Conservation (phyloP, 2,113 vertebrate species). For the Solea senegalensis region DNA sequence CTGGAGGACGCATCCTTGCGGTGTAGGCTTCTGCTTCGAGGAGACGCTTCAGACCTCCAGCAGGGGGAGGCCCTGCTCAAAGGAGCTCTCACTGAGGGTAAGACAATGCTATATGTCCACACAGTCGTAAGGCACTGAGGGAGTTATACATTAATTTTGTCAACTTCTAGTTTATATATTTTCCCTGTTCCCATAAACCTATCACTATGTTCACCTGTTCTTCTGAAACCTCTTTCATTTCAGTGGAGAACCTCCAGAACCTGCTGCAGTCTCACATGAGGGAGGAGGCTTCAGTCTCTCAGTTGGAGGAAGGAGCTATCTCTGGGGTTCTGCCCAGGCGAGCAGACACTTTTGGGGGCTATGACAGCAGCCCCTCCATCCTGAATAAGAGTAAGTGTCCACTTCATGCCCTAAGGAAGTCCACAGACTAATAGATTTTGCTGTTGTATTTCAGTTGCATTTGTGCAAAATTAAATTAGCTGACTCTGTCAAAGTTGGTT, state of each 20-base stretch:
- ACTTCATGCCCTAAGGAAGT: slow-evolving; percentile 1
- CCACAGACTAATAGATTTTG: slow-evolving; percentile 27
- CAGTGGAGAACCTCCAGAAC: slow-evolving; percentile 91
- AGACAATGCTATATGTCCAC: not conserved
- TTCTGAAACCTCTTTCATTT: slow-evolving; percentile 12
- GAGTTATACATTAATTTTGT: not conserved
- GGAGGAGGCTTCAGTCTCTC: slow-evolving; percentile 47
- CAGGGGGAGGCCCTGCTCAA: slow-evolving; percentile 89
- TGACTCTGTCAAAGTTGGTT: not conserved
- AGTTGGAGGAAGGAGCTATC: slow-evolving; percentile 71
- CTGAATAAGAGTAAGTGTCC: slow-evolving; percentile 84
- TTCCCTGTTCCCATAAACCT: not conserved
- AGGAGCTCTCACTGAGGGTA: slow-evolving; percentile 90
- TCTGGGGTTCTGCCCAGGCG: slow-evolving; percentile 76
- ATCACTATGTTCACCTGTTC: not conserved
- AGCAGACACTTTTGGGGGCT: slow-evolving; percentile 90
- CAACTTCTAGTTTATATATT: not conserved
- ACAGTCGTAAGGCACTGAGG: not conserved
- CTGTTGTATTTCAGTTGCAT: slow-evolving; percentile 9
- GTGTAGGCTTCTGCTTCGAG: slow-evolving; percentile 80
- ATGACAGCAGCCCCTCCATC: slow-evolving; percentile 79
- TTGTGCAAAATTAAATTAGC: slow-evolving; percentile 12
- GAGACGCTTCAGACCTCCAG: slow-evolving; percentile 84
- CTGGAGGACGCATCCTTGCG: slow-evolving; percentile 79
- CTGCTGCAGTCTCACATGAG: slow-evolving; percentile 82